A percentile compares a stretch with the other conserved stretches of the same genome.
phyloP scores from a whole-genome alignment of 2,797 vertebrate genomes.

The Enteromius radiatus region DNA sequence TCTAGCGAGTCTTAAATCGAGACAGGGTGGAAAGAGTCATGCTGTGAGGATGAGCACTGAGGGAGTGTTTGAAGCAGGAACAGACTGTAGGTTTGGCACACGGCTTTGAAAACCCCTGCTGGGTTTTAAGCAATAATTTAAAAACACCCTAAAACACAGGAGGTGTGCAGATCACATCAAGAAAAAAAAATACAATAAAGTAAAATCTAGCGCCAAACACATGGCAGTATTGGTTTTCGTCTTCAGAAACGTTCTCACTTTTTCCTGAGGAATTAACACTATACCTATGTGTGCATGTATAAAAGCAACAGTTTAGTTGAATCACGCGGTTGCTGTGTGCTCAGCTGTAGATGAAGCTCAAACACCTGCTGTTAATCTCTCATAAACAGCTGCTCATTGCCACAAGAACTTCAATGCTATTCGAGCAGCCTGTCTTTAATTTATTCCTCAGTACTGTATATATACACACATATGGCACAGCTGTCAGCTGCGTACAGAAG shows the following conservation, averaged over 20 bases:
- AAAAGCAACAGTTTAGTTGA: constrained; percentile 24
- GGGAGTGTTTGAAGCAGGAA: constrained; percentile 6
- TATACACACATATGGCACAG: neutral
- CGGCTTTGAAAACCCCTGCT: constrained; percentile 5
- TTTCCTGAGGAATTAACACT: neutral
- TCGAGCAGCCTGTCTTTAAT: neutral
- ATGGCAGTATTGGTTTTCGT: neutral
- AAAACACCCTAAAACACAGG: constrained; percentile 22
- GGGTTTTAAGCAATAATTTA: constrained; percentile 35
- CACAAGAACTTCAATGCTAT: constrained; percentile 15
- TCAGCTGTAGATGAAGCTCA: constrained; percentile 8
- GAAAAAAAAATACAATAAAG: neutral
- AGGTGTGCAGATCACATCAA: neutral
- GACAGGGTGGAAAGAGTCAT: constrained; percentile 9
- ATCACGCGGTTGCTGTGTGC: constrained; percentile 18
- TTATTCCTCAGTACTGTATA: neutral
- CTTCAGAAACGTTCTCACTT: neutral
- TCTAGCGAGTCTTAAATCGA: constrained; percentile 35
- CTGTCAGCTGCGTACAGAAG: neutral
- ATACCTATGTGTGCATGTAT: neutral
- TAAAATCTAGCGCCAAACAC: neutral
- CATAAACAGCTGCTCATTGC: neutral
- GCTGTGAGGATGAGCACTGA: constrained; percentile 21
- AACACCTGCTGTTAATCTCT: constrained; percentile 12
- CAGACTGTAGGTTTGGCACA: constrained; percentile 32